Evolutionary conservation across 1,140 invertebrate species (phyloP).

Genomic region (Ptiloglossa arizonensis): DNA sequence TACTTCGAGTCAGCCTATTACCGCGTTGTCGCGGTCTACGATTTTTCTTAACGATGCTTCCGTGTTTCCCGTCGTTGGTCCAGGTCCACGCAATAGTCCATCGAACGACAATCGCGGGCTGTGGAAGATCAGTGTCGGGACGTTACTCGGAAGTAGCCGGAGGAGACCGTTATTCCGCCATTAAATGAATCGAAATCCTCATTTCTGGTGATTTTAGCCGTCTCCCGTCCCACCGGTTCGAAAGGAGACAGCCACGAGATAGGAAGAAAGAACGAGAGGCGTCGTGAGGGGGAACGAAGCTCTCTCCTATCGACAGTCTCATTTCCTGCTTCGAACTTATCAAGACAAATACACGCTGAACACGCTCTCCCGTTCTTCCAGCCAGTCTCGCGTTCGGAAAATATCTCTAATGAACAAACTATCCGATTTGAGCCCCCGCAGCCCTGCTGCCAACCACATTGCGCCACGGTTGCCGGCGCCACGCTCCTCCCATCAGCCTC

Average conservation of each 20-base stretch:
- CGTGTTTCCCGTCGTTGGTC: no score
- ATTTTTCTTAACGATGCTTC: background rate
- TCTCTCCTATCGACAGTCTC: slow-evolving; percentile 67
- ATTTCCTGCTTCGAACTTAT: slow-evolving; percentile 65
- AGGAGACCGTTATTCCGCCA: slow-evolving; percentile 53
- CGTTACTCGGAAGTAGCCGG: slow-evolving; percentile 12
- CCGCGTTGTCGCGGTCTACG: background rate
- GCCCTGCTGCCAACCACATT: slow-evolving; percentile 15
- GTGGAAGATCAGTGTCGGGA: slow-evolving; percentile 14
- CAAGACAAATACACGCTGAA: slow-evolving; percentile 66
- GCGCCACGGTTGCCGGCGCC: slow-evolving; percentile 16
- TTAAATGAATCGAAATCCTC: slow-evolving; percentile 64
- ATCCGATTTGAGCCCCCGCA: slow-evolving; percentile 67
- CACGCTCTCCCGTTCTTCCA: slow-evolving; percentile 41
- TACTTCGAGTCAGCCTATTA: no score
- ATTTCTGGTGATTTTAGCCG: slow-evolving; percentile 38
- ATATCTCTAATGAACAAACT: slow-evolving; percentile 73
- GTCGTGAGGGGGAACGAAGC: slow-evolving; percentile 21
- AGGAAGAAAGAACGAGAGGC: background rate
- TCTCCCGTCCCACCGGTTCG: background rate
- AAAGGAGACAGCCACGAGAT: background rate
- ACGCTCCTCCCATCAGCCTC: slow-evolving; percentile 32
- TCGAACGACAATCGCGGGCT: slow-evolving; percentile 9
- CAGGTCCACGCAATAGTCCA: background rate
- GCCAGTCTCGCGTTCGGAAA: slow-evolving; percentile 50